Evolutionary conservation across 2,797 vertebrate genomes (phyloP).

Genomic region (Fratercula arctica): DNA sequence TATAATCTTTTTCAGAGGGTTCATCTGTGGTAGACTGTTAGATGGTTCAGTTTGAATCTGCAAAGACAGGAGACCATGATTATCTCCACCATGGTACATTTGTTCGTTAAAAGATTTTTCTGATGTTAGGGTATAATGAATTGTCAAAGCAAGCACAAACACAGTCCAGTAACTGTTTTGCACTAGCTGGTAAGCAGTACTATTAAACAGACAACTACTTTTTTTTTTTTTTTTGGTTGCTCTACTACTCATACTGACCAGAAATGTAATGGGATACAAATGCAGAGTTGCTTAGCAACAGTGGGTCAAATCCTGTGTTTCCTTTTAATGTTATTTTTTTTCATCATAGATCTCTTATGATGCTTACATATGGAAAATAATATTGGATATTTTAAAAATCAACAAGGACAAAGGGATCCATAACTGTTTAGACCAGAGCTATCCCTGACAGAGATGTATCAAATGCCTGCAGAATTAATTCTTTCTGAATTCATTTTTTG

Average conservation of each 20-base stretch:
- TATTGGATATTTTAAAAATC: background rate
- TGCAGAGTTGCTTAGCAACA: slow-evolving; percentile 20
- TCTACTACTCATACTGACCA: background rate
- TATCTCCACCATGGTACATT: background rate
- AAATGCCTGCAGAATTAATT: background rate
- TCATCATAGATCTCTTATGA: background rate
- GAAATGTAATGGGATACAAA: background rate
- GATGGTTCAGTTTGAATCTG: background rate
- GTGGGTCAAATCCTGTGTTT: background rate
- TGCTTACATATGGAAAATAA: background rate
- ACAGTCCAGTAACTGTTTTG: background rate
- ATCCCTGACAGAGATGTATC: background rate
- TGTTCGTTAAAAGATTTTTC: background rate
- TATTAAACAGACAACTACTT: background rate
- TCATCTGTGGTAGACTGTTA: background rate
- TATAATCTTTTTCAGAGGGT: background rate
- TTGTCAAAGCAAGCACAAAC: background rate
- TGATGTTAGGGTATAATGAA: background rate
- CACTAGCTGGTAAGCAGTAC: background rate
- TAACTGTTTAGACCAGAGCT: background rate
- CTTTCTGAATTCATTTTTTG: background rate
- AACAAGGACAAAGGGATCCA: background rate
- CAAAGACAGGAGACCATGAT: background rate
- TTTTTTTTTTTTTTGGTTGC: background rate
- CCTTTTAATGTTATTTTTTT: background rate